A percentile compares a stretch with the other conserved stretches of the same genome.
Evolutionary conservation across 2,113 vertebrate species (phyloP).

Genomic region (Oenanthe melanoleuca): DNA sequence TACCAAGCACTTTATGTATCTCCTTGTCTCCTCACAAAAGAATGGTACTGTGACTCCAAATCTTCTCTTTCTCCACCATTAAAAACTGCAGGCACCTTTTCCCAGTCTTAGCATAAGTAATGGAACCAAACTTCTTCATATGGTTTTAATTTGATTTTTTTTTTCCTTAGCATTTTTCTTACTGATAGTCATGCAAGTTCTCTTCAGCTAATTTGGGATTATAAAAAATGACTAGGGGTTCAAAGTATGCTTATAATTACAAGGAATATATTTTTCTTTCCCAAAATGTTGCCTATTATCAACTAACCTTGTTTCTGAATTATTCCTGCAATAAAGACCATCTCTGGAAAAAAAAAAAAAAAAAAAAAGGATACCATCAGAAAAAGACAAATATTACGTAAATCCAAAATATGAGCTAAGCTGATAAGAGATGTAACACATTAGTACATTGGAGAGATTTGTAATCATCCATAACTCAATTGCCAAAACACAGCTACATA

Average conservation of each 20-base stretch:
- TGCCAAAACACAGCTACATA: not conserved
- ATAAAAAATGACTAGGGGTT: not conserved
- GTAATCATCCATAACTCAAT: not conserved
- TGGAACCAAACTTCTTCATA: not conserved
- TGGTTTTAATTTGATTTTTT: not conserved
- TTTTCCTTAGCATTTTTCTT: not conserved
- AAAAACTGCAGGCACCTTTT: not conserved
- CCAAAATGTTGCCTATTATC: not conserved
- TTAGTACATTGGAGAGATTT: not conserved
- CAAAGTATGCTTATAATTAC: not conserved
- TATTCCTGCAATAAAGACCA: not conserved
- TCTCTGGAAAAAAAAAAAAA: not conserved
- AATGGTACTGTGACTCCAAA: not conserved
- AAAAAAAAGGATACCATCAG: not conserved
- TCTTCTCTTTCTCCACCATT: not conserved
- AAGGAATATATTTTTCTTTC: not conserved
- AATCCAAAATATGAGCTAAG: not conserved
- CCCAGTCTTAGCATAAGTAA: not conserved
- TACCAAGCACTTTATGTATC: not conserved
- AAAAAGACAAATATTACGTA: not conserved
- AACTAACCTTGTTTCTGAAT: not conserved
- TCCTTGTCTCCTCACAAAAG: not conserved
- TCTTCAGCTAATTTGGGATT: not conserved
- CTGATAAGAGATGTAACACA: not conserved
- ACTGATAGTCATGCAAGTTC: not conserved